These are phyloP conservation scores for Brienomyrus longianalis DNA, from an alignment of 2,113 vertebrate genomes.

Conservation along the genomic window DNA sequence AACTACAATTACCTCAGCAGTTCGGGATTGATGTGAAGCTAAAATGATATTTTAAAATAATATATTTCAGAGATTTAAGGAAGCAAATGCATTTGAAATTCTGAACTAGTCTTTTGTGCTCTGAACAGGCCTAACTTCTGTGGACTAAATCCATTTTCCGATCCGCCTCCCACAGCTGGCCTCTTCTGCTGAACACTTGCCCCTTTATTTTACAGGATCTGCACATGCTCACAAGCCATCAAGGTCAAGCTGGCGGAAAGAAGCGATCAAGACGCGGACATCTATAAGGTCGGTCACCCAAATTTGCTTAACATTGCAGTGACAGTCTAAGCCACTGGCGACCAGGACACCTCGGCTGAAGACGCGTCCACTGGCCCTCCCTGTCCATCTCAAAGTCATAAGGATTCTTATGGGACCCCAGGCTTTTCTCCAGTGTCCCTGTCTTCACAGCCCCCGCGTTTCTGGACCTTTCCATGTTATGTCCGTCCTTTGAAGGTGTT, in stretches of 20 bases:
- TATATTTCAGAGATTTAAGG: constrained; percentile 39
- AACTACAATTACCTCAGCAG: constrained; percentile 48
- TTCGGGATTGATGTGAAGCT: constrained; percentile 14
- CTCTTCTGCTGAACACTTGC: neutral
- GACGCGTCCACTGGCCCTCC: neutral
- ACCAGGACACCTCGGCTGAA: neutral
- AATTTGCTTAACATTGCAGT: neutral
- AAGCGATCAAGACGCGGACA: neutral
- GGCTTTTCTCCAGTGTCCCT: neutral
- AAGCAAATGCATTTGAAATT: constrained; percentile 20
- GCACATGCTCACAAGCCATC: neutral
- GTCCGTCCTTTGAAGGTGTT: constrained; percentile 96
- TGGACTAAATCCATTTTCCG: neutral
- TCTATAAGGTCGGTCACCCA: neutral
- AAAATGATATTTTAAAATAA: constrained; percentile 42
- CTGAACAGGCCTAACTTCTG: neutral
- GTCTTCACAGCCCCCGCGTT: neutral
- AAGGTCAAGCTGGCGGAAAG: constrained; percentile 11
- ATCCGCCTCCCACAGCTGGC: neutral
- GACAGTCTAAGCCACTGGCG: neutral
- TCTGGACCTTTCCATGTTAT: constrained; percentile 50
- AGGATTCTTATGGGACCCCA: neutral
- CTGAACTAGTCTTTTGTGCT: constrained; percentile 30
- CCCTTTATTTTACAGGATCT: neutral
- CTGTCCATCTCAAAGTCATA: neutral